Percentiles rank a stretch among this genome's conserved stretches.
Evolutionary conservation across 2,797 vertebrate species (phyloP).

Genomic region (Sitta carolinensis): DNA sequence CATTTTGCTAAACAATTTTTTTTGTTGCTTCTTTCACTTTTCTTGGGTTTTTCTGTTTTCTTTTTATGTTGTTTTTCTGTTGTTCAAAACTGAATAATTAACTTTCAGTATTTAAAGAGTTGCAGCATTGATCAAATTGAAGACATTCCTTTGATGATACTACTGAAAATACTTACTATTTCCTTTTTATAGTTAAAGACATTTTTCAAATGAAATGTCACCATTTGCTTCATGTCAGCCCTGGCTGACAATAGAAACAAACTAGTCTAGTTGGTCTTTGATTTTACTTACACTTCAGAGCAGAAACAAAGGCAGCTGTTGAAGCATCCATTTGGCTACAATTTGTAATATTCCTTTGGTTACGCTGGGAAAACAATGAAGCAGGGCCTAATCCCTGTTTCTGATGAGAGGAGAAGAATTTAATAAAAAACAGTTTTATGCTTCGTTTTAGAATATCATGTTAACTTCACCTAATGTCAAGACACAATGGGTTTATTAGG

Average conservation of each 20-base stretch:
- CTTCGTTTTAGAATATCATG: not conserved
- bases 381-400: not conserved
- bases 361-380: not conserved
- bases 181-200: not conserved
- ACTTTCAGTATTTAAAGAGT: not conserved
- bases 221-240: not conserved
- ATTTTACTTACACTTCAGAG: not conserved
- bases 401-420: not conserved
- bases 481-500: not conserved
- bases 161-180: not conserved
- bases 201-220: not conserved
- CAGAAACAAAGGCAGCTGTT: not conserved
- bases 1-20: not conserved
- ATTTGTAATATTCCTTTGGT: not conserved
- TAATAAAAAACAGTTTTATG: not conserved
- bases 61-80: not conserved
- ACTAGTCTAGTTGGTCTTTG: not conserved
- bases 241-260: not conserved
- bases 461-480: not conserved
- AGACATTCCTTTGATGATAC: not conserved
- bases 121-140: not conserved
- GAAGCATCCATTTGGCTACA: not conserved
- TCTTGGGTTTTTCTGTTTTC: not conserved
- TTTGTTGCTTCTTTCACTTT: not conserved
- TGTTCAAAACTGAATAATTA: not conserved